Conservation (phyloP, 2,888 invertebrate species). For the Drosophila prolongata region DNA sequence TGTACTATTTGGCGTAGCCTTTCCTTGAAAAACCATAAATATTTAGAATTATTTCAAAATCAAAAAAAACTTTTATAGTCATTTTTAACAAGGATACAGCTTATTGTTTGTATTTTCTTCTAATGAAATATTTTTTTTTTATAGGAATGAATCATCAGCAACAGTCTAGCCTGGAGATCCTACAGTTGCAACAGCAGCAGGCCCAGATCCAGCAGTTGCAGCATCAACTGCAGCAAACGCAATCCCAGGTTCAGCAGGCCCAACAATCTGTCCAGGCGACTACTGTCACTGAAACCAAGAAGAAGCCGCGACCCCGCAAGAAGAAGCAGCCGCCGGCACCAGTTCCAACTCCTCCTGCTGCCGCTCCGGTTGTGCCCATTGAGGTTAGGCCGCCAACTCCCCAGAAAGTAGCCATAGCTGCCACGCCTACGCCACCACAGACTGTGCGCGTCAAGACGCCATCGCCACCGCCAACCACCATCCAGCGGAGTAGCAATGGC, state of each 20-base stretch:
- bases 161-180: too few relatives aligned
- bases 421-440: conserved; percentile 38
- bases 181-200: conserved; percentile 40
- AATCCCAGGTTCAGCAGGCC: conserved; percentile 68
- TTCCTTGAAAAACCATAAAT: too few relatives aligned
- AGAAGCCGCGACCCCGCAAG: conserved; percentile 75
- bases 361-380: conserved; percentile 22
- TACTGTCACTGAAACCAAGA: conserved; percentile 62
- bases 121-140: too few relatives aligned
- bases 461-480: conserved; percentile 74
- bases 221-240: conserved; percentile 71
- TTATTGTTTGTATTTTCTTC: too few relatives aligned
- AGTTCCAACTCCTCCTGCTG: conserved; percentile 26
- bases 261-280: conserved; percentile 46
- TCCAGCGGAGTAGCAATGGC: conserved; percentile 81
- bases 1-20: too few relatives aligned
- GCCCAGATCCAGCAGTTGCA: conserved; percentile 68
- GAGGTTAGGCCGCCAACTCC: conserved; percentile 18
- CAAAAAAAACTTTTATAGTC: too few relatives aligned
- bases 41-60: too few relatives aligned
- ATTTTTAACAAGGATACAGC: too few relatives aligned
- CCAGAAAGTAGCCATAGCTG: conserved; percentile 62
- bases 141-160: too few relatives aligned
- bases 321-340: conserved; percentile 63
- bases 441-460: conserved; percentile 58